These are phyloP conservation scores for Eupleurogrammus muticus DNA, from an alignment of 2,797 vertebrate species.

Conservation along the genomic window DNA sequence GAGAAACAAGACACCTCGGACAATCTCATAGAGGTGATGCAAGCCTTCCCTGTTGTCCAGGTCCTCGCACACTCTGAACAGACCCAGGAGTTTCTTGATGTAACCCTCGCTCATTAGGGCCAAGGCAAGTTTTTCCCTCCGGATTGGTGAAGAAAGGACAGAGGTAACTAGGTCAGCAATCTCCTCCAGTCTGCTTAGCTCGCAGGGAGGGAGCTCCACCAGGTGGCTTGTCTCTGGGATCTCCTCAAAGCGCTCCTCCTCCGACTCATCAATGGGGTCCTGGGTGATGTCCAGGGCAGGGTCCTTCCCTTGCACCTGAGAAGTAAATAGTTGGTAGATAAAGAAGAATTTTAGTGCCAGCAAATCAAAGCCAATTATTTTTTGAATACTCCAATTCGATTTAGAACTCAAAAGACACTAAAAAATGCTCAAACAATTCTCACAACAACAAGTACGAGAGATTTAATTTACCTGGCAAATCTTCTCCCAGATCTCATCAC, in stretches of 20 bases:
- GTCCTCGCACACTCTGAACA: constrained; percentile 97
- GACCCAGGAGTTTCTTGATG: constrained; percentile 97
- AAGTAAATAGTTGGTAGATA: constrained; percentile 4
- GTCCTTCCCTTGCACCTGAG: constrained; percentile 97
- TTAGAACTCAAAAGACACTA: neutral
- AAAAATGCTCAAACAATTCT: neutral
- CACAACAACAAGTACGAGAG: neutral
- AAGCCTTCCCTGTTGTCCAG: constrained; percentile 96
- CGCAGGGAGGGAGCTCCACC: constrained; percentile 95
- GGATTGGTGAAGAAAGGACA: constrained; percentile 96
- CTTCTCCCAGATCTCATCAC: constrained; percentile 99
- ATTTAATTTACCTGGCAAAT: constrained; percentile 93
- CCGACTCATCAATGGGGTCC: constrained; percentile 97
- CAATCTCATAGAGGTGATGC: constrained; percentile 98
- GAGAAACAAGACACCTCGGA: constrained; percentile 97
- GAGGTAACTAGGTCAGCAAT: constrained; percentile 98
- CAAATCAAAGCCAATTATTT: neutral
- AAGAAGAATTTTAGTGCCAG: neutral
- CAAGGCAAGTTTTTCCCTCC: constrained; percentile 96
- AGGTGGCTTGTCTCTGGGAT: constrained; percentile 96
- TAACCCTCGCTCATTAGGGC: constrained; percentile 97
- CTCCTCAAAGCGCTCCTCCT: constrained; percentile 98
- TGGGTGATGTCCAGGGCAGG: constrained; percentile 98
- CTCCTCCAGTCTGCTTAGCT: constrained; percentile 95
- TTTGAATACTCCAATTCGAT: neutral